phyloP scores from a whole-genome alignment of 2,888 invertebrate genomes.

The Digitonthophagus gazella region DNA sequence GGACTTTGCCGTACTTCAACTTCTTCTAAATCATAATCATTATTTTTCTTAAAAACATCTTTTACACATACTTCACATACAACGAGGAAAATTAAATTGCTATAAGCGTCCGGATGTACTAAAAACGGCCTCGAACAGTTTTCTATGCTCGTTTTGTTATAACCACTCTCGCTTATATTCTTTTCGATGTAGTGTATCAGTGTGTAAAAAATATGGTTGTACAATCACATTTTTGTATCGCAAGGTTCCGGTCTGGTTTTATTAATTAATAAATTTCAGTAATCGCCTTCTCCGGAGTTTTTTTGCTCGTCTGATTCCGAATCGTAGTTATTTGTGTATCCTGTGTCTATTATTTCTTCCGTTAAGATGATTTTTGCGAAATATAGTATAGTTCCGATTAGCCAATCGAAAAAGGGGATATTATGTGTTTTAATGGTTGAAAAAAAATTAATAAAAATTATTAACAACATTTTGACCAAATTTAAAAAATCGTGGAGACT shows the following conservation, averaged over 20 bases:
- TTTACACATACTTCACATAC: slow-evolving; percentile 64
- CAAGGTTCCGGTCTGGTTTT: slow-evolving; percentile 83
- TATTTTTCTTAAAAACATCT: slow-evolving; percentile 32
- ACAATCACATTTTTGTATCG: slow-evolving; percentile 66
- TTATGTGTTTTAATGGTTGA: slow-evolving; percentile 64
- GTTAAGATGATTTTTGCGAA: slow-evolving; percentile 58
- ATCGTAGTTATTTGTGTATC: slow-evolving; percentile 35
- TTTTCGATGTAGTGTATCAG: slow-evolving; percentile 45
- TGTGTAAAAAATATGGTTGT: no score
- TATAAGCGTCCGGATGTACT: slow-evolving; percentile 72
- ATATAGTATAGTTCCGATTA: no score
- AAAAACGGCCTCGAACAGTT: slow-evolving; percentile 64
- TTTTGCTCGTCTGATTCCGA: slow-evolving; percentile 29
- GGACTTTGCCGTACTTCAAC: slow-evolving; percentile 33
- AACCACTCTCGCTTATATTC: slow-evolving; percentile 45
- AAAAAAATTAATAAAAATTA: background rate
- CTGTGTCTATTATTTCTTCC: slow-evolving; percentile 54
- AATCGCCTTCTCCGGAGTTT: slow-evolving; percentile 22
- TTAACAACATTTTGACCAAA: no score
- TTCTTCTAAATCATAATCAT: slow-evolving; percentile 26
- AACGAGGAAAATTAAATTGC: slow-evolving; percentile 77
- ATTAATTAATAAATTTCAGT: slow-evolving; percentile 61
- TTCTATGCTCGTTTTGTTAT: slow-evolving; percentile 45
- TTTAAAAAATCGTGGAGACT: no score
- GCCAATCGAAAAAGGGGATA: no score